Base-by-base conservation (phyloP, 35 echinoderm and acorn worm genomes). In the Acanthaster planci region DNA sequence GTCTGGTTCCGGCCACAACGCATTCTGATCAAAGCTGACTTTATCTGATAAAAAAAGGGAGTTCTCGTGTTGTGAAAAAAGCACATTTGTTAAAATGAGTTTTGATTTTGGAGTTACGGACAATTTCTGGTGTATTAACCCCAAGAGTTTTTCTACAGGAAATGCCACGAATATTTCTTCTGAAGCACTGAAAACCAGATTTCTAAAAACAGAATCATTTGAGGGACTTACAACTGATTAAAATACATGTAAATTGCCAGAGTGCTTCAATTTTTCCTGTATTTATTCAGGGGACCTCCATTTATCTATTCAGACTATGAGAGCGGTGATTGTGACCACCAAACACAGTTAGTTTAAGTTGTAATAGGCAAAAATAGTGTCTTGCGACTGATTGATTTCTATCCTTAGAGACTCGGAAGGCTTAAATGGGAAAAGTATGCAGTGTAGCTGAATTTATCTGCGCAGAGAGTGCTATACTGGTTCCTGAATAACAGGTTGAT, bases 21-120 rank as follows among this genome's bases (percentile, higher is more conserved):
- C 55, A 67, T 89, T 89, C 40, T 82, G 31, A 32, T 59, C 76
- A 18, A 89, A 35, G 22, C 0, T n/a, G 1, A 89, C 56, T 67
- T 76, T 26, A 60, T 59, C 78, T 80, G 34, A 75, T 67, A 27
- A 6, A 15, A 19, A 14, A 68, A 15, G 21, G 22, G 7, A 59
- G 4, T 59, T 14, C 1, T 59, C 3, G 27, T 0, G 5, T 59
- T 59, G n/a, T n/a, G n/a, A n/a, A n/a, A n/a, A n/a, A n/a, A n/a
- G n/a, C n/a, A n/a, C n/a, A n/a, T n/a, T n/a, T n/a, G n/a, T n/a
- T n/a, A n/a, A n/a, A 19, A 26, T 59, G 19, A 59, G 19, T 59
- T n/a, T 59, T 18, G 27, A 59, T n/a, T 59, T 2, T 12, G 4
- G 26, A 3, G 4, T 0, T 12, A 3, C 17, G 4, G 55, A 12